Conservation (phyloP, 2,113 vertebrate genomes). For the Chaenogobius annularis region DNA sequence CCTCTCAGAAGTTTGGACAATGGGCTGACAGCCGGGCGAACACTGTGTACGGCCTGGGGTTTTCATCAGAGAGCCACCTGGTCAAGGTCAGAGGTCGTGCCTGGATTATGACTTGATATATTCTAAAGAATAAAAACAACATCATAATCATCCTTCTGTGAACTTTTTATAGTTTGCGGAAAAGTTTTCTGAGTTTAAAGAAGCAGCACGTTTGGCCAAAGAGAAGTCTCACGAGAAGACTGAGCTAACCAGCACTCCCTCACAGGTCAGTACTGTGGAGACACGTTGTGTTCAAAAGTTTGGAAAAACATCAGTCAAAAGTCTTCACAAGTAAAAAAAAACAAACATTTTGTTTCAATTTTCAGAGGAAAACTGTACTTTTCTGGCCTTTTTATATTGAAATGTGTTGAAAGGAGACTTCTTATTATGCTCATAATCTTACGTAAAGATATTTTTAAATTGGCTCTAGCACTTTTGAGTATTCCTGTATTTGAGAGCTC, state of each 20-base stretch:
- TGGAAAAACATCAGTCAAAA: no score
- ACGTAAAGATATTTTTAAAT: neutral
- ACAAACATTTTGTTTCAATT: no score
- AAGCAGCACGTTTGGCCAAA: constrained; percentile 93
- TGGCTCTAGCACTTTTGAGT: neutral
- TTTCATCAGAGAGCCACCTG: constrained; percentile 95
- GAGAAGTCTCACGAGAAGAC: constrained; percentile 98
- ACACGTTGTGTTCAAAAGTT: no score
- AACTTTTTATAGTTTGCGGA: constrained; percentile 86
- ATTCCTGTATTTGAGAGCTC: neutral
- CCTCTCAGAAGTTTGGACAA: constrained; percentile 98
- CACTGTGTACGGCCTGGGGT: constrained; percentile 97
- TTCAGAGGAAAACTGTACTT: no score
- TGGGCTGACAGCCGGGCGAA: constrained; percentile 99
- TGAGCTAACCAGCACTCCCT: constrained; percentile 93
- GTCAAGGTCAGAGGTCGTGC: constrained; percentile 82
- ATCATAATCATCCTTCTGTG: neutral
- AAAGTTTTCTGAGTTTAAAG: constrained; percentile 98
- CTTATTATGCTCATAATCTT: neutral
- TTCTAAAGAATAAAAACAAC: neutral
- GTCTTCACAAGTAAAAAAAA: no score
- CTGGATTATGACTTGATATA: neutral
- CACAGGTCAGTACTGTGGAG: constrained; percentile 80
- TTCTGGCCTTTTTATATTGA: no score
- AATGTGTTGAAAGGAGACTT: no score